Evolutionary conservation across 2,797 vertebrate genomes (phyloP).

Genomic region (Choloepus didactylus): DNA sequence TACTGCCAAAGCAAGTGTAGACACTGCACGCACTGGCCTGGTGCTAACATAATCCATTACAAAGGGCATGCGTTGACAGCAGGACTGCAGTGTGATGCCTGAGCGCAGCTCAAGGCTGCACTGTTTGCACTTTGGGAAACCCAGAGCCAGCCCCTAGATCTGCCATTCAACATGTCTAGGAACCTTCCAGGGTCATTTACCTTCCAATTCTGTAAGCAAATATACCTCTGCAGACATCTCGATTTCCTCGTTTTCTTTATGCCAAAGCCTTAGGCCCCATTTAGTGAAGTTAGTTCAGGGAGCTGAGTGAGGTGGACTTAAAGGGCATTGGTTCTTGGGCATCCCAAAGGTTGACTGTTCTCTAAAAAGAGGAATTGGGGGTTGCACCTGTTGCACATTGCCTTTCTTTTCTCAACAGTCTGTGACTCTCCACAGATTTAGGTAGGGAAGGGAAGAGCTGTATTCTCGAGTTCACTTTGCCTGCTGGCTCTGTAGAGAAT

Average conservation of each 20-base stretch:
- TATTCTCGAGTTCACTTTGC: background rate
- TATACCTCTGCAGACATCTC: fast-evolving
- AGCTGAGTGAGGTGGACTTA: background rate
- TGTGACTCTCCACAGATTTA: background rate
- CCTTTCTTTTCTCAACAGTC: background rate
- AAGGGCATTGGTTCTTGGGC: background rate
- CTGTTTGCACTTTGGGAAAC: fast-evolving
- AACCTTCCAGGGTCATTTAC: fast-evolving
- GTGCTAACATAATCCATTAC: background rate
- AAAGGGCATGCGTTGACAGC: fast-evolving
- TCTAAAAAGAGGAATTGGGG: background rate
- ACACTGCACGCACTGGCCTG: no score
- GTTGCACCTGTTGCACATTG: background rate
- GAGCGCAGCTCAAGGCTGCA: fast-evolving
- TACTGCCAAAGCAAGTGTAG: background rate
- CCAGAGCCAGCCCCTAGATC: background rate
- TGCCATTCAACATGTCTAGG: background rate
- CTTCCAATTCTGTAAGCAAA: background rate
- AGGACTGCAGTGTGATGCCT: background rate
- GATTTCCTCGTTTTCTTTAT: background rate
- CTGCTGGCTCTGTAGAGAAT: background rate
- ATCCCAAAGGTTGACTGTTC: background rate
- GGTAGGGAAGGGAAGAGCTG: background rate
- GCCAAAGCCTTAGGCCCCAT: fast-evolving
- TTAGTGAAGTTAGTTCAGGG: background rate